Percentiles rank a stretch among this genome's conserved stretches.
These are phyloP conservation scores for Phrynocephalus versicolor DNA, from an alignment of 2,113 vertebrate genomes.

Conservation along the genomic window DNA sequence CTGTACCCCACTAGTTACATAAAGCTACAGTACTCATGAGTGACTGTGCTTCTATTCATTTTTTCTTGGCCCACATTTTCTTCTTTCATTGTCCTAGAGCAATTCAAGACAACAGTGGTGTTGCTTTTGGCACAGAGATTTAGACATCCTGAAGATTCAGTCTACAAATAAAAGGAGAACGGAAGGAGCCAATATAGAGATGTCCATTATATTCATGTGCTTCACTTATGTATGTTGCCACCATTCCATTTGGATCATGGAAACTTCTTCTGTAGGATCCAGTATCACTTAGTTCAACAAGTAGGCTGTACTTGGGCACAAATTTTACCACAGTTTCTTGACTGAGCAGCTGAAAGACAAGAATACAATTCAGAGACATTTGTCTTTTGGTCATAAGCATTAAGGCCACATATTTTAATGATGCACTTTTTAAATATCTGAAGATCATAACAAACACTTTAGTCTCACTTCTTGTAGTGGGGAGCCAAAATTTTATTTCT, in stretches of 20 bases:
- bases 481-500: too few relatives aligned
- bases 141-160: slow-evolving; percentile 83
- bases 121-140: background rate
- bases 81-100: slow-evolving; percentile 14
- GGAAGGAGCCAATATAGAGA: slow-evolving; percentile 94
- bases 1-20: background rate
- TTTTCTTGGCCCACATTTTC: slow-evolving; percentile 11
- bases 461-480: too few relatives aligned
- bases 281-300: slow-evolving; percentile 88
- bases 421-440: slow-evolving; percentile 4
- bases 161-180: slow-evolving; percentile 85
- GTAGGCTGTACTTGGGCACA: slow-evolving; percentile 88
- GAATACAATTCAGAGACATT: background rate
- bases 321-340: slow-evolving; percentile 87
- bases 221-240: slow-evolving; percentile 84
- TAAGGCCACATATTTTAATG: background rate
- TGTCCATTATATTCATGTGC: slow-evolving; percentile 86
- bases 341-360: slow-evolving; percentile 84
- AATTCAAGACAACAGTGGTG: slow-evolving; percentile 3
- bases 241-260: slow-evolving; percentile 88
- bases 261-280: slow-evolving; percentile 89
- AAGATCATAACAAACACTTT: background rate
- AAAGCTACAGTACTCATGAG: background rate
- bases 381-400: background rate
- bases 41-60: slow-evolving; percentile 5